phyloP scores from a whole-genome alignment of 2,113 vertebrate species.

The Spermophilus dauricus region DNA sequence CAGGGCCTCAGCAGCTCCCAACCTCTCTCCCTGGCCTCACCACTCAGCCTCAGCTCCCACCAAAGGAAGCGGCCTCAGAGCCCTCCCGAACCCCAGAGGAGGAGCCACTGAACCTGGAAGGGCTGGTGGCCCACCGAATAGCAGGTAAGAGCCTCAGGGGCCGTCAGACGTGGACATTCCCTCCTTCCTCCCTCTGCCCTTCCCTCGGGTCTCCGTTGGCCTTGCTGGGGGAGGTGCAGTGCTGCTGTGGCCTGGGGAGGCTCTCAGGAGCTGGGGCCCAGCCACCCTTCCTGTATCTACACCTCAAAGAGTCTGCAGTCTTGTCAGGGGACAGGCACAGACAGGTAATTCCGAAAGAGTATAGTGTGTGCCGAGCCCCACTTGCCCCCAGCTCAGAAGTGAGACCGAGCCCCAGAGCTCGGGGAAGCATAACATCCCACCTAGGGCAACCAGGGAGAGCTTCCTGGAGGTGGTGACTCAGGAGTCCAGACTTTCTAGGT shows the following conservation, averaged over 20 bases:
- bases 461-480: conserved; percentile 39
- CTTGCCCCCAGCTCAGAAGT: not conserved
- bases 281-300: not conserved
- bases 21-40: conserved; percentile 88
- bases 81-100: conserved; percentile 88
- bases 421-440: not conserved
- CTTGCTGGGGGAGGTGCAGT: not conserved
- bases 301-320: not conserved
- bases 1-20: conserved; percentile 86
- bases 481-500: not conserved
- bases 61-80: conserved; percentile 86
- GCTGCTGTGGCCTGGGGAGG: not conserved
- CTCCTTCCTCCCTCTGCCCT: not conserved
- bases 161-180: not conserved
- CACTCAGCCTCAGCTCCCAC: conserved; percentile 84
- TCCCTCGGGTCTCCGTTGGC: not conserved
- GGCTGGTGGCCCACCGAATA: conserved; percentile 96
- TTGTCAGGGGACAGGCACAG: not conserved
- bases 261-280: not conserved
- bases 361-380: not conserved
- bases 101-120: conserved; percentile 94
- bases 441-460: not conserved
- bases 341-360: not conserved
- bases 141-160: conserved; percentile 92
- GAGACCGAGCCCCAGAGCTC: not conserved